Base-by-base conservation (phyloP, 2,888 invertebrate species). In the Thera obeliscata region DNA sequence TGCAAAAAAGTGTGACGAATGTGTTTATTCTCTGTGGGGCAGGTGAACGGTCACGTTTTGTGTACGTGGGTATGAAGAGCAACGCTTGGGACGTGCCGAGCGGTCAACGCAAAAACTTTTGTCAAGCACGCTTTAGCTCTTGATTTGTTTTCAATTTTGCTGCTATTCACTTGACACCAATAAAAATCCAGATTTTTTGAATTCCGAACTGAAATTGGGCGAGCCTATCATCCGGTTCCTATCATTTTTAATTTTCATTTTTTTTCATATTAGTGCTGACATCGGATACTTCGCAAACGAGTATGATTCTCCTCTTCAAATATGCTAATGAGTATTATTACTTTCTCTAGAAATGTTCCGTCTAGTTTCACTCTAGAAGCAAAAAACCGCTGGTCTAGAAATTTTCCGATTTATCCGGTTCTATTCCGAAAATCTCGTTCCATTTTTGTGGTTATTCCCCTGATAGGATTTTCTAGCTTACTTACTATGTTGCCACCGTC, bases 11-110 rank as follows among this genome's bases (percentile, higher is more conserved):
- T 80, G 79, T 87, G 86, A 87, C 82, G 78, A 81, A 85, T 85
- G 82, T 85, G 84, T 88, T 87, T 88, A 86, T 87, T 80, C 76
- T 81, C 81, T 71, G 78, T 79, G 82, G 80, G 71, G 75, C 77
- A 75, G 77, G 81, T 85, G 85, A 88, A 89, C 85, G 87, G 89
- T 90, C 91, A 91, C 91, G 91, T 91, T 85, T 83, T 83, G 84
- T 85, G 81, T 85, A 82, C 83, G 84, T 79, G 76, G 83, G 87
- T 87, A 89, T 87, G 86, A 84, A 33, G 33, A 89, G 82, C 81
- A 83, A 79, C 82, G 79, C 69, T 61, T 73, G 70, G 84, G 76
- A 89, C 90, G 90, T 89, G 89, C 79, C 81, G 74, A 78, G 82
- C 81, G 48, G 2, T 3, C 50, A 58, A 82, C 83, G 82, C 80